Conservation (phyloP, 2,113 vertebrate species). For the Zosterops pallidus region DNA sequence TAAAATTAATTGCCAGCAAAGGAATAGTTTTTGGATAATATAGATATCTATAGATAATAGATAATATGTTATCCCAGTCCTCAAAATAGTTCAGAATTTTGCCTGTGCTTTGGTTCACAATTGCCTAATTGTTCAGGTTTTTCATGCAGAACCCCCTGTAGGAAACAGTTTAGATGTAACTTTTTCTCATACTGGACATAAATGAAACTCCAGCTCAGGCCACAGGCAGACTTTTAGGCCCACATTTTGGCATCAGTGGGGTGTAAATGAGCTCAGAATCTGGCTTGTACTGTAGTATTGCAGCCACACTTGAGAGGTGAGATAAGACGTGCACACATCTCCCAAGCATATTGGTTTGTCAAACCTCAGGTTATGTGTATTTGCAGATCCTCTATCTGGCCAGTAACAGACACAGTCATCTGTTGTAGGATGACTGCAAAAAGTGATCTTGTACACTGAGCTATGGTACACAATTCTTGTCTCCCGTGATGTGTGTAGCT, state of each 20-base stretch:
- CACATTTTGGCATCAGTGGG: neutral
- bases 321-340: neutral
- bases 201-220: neutral
- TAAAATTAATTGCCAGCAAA: neutral
- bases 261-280: neutral
- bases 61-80: neutral
- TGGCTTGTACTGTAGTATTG: neutral
- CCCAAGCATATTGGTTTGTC: neutral
- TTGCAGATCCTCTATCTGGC: neutral
- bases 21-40: neutral
- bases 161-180: neutral
- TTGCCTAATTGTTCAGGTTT: neutral
- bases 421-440: neutral
- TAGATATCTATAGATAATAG: no score
- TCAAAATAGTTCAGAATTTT: neutral
- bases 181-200: neutral
- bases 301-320: neutral
- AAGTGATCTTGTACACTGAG: neutral
- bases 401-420: neutral
- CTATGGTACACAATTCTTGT: neutral
- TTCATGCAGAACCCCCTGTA: neutral
- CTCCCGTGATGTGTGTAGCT: neutral
- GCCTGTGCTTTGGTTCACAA: neutral
- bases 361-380: neutral
- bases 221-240: neutral